Conservation (phyloP, 2,888 invertebrate genomes). For the Drosophila mettleri region DNA sequence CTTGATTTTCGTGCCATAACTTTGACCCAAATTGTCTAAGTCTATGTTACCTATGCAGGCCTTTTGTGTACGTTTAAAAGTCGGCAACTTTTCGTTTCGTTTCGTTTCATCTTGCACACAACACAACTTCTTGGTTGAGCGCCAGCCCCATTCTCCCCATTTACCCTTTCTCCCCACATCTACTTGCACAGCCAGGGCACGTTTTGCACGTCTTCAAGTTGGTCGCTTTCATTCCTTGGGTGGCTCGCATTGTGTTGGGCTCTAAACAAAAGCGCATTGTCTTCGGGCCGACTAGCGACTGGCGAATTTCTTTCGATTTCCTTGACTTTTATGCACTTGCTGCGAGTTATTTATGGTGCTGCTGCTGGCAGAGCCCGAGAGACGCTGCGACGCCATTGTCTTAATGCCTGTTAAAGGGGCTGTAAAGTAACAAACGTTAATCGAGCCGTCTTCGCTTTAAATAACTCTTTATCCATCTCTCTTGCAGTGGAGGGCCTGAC, state of each 20-base stretch:
- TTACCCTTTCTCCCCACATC: no score
- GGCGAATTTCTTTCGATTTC: slow-evolving; percentile 74
- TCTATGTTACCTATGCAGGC: slow-evolving; percentile 40
- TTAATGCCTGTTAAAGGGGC: slow-evolving; percentile 35
- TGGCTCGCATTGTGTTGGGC: slow-evolving; percentile 59
- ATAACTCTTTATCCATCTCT: slow-evolving; percentile 24
- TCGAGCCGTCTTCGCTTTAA: slow-evolving; percentile 32
- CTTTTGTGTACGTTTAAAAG: slow-evolving; percentile 60
- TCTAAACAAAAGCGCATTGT: slow-evolving; percentile 79
- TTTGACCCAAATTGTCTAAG: slow-evolving; percentile 70
- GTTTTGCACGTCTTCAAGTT: slow-evolving; percentile 70
- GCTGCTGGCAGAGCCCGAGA: slow-evolving; percentile 59
- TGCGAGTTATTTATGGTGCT: slow-evolving; percentile 78
- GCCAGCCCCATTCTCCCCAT: neutral
- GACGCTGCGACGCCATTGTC: slow-evolving; percentile 42
- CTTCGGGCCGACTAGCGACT: slow-evolving; percentile 48
- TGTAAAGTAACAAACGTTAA: slow-evolving; percentile 34
- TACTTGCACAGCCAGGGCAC: slow-evolving; percentile 53
- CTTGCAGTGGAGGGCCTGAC: slow-evolving; percentile 87
- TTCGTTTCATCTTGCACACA: slow-evolving; percentile 46
- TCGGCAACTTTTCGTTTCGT: slow-evolving; percentile 74
- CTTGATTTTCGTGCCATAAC: slow-evolving; percentile 73
- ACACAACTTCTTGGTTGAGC: slow-evolving; percentile 11
- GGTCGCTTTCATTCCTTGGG: slow-evolving; percentile 53
- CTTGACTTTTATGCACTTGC: slow-evolving; percentile 80